Base-by-base conservation (phyloP, 2,113 vertebrate genomes). In the Platycercus adscitus region DNA sequence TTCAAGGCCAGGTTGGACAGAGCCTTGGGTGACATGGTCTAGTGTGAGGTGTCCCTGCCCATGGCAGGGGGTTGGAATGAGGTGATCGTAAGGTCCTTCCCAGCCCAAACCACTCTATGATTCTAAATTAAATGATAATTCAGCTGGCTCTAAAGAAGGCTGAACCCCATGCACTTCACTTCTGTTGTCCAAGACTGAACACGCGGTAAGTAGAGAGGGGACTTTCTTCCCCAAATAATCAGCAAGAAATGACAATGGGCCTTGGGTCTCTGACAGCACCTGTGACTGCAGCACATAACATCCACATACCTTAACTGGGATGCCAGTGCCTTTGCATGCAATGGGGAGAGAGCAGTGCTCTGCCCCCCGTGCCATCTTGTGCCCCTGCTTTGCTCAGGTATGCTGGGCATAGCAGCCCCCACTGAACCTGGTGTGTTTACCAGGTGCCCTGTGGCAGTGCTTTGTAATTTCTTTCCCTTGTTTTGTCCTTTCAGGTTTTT, bases 341-440 rank as follows among this genome's bases (percentile, higher is more conserved):
- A 4, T 9, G 35, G 28, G 28, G 24, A 77, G 37, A 49, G 24
- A 31, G 37, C 25, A 55, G 41, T 1, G 8, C 69, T 37, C 15
- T 63, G 52, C 7, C 17, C 24, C 31, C 10, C 0, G 0, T 47
- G 47, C 41, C 13, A 4, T 5, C 31, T 50, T 49, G 16, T 39
- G 63, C 77, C 58, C 47, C 18, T 4, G 43, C 60, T 70, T 70
- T 4, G 11, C 44, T 39, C 56, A 33, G 52, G 15, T 39, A 25
- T 0, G 0, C 75, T 58, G 63, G 29, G 35, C 56, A 19, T 13
- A 17, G 46, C 31, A 77, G 35, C 20, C 28, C 28, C 37, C 10
- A 6, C 77, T 63, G 50, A 52, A 44, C 39, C 12, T 5, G 0
- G 19, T 8, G 4, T 23, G 29, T 52, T 56, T 50, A 46, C 41